Conservation (phyloP, 2,113 vertebrate genomes). For the Crypturellus undulatus region DNA sequence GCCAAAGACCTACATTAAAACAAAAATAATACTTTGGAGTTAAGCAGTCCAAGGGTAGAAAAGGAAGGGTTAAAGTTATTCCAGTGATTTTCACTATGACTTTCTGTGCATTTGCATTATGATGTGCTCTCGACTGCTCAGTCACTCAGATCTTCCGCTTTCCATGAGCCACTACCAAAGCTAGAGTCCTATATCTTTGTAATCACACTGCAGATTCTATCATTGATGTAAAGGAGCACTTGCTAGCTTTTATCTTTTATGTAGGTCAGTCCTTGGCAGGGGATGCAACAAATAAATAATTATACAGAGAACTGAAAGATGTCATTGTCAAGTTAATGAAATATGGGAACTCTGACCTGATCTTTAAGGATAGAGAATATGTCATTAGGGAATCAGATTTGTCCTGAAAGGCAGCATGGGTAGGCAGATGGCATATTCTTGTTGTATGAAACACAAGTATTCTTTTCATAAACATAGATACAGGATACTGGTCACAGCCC, state of each 20-base stretch:
- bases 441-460: not conserved
- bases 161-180: not conserved
- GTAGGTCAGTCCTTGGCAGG: not conserved
- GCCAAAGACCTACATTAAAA: not conserved
- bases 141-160: not conserved
- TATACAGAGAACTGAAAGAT: not conserved
- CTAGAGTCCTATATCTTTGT: not conserved
- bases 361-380: not conserved
- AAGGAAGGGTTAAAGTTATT: constrained; percentile 24
- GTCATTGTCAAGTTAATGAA: not conserved
- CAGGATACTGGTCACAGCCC: not conserved
- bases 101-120: constrained; percentile 14
- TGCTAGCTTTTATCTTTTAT: not conserved
- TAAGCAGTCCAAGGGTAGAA: constrained; percentile 4
- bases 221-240: not conserved
- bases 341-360: not conserved
- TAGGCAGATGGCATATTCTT: not conserved
- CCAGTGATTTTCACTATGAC: not conserved
- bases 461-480: not conserved
- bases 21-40: constrained; percentile 36
- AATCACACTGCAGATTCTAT: not conserved
- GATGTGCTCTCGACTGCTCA: not conserved
- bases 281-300: not conserved
- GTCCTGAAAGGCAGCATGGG: not conserved
- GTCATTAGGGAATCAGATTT: not conserved